Conservation (phyloP, 2,797 vertebrate genomes). For the Myotis myotis region DNA sequence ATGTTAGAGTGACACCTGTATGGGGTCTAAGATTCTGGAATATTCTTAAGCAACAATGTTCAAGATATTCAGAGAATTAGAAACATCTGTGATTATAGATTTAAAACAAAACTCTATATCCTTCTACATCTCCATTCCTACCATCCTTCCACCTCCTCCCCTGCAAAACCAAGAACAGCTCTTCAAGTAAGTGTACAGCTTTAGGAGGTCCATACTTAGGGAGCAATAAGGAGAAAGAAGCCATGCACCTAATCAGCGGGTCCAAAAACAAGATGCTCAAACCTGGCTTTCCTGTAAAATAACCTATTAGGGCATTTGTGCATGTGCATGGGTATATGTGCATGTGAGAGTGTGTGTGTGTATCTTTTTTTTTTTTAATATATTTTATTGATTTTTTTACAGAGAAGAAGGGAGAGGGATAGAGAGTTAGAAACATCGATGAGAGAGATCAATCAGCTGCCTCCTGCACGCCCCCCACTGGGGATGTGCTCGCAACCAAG, state of each 20-base stretch:
- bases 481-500: no score
- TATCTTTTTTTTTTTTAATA: no score
- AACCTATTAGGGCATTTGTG: not conserved
- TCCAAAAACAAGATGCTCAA: not conserved
- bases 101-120: not conserved
- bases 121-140: not conserved
- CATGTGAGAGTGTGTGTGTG: rapidly evolving
- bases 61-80: constrained; percentile 31
- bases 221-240: not conserved
- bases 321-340: not conserved
- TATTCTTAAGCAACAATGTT: not conserved
- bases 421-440: no score
- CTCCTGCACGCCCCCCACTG: no score
- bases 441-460: no score
- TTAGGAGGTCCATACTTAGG: not conserved
- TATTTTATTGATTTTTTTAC: no score
- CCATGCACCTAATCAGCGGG: not conserved
- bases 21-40: not conserved
- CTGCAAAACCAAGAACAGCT: not conserved
- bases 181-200: not conserved
- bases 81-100: not conserved
- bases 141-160: not conserved
- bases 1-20: not conserved
- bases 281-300: not conserved
- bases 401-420: no score